Evolutionary conservation across 2,113 vertebrate genomes (phyloP).

Genomic region (Etheostoma spectabile): DNA sequence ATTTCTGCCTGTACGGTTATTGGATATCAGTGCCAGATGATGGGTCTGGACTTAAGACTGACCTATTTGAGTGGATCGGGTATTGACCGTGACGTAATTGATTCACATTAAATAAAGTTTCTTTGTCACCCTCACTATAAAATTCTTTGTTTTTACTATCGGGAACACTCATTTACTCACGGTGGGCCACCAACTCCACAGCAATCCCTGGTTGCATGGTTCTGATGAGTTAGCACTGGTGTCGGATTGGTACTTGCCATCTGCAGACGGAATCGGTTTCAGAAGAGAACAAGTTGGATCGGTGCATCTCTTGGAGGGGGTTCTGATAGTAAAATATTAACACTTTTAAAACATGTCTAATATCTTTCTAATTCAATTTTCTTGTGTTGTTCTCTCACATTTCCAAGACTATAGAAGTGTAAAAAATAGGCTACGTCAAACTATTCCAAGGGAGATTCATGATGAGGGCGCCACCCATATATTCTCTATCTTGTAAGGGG

Average conservation of each 20-base stretch:
- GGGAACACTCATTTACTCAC: no score
- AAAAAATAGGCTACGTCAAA: no score
- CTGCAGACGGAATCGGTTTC: background rate
- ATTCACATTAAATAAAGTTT: background rate
- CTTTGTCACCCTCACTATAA: background rate
- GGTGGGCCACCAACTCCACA: background rate
- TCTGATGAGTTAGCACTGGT: background rate
- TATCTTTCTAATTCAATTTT: no score
- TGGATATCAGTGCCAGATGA: background rate
- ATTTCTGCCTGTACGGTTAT: slow-evolving; percentile 17
- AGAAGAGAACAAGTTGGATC: background rate
- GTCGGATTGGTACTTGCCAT: background rate
- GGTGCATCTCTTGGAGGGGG: background rate
- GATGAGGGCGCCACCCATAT: no score
- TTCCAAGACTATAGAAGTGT: no score
- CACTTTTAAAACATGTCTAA: no score
- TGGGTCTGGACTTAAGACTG: background rate
- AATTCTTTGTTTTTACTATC: background rate
- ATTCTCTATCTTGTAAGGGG: no score
- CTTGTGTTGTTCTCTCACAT: no score
- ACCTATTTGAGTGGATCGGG: background rate
- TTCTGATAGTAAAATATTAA: background rate
- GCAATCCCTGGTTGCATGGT: background rate
- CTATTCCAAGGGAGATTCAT: no score
- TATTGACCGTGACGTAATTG: background rate